Evolutionary conservation across 2,888 invertebrate species (phyloP).

Genomic region (Watsonalla cultraria): DNA sequence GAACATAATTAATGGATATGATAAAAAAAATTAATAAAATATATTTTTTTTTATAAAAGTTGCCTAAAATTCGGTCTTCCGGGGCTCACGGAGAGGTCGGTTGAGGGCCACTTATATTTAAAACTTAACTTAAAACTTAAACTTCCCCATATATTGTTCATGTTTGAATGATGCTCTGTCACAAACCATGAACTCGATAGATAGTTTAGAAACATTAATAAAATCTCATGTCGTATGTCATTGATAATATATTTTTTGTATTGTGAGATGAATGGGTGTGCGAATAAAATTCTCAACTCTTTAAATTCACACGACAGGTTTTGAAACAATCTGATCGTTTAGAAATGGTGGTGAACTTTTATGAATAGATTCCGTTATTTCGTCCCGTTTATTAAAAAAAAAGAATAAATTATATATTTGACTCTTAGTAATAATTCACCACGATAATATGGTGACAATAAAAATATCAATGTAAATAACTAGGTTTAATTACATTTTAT

Average conservation of each 20-base stretch:
- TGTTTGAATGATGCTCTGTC: constrained; percentile 6
- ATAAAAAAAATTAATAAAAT: constrained; percentile 22
- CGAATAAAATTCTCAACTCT: constrained; percentile 3
- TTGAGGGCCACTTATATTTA: neutral
- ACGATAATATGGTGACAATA: constrained; percentile 72
- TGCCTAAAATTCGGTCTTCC: constrained; percentile 32
- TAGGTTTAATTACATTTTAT: constrained; percentile 56
- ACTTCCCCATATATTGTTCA: constrained; percentile 16
- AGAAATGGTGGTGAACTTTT: neutral
- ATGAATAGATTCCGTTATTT: neutral
- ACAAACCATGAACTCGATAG: neutral
- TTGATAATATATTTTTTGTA: neutral
- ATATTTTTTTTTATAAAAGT: constrained; percentile 53
- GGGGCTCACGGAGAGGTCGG: constrained; percentile 48
- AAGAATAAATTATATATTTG: constrained; percentile 10
- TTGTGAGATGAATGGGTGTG: neutral
- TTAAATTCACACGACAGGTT: neutral
- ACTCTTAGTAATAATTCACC: constrained; percentile 55
- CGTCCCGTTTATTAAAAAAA: neutral
- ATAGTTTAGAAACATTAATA: neutral
- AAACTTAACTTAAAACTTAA: no score
- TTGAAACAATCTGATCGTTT: neutral
- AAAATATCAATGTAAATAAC: constrained; percentile 72
- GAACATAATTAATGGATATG: constrained; percentile 19
- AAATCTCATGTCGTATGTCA: neutral